phyloP scores from a whole-genome alignment of 2,888 invertebrate genomes.

The Balanococcus diminutus region DNA sequence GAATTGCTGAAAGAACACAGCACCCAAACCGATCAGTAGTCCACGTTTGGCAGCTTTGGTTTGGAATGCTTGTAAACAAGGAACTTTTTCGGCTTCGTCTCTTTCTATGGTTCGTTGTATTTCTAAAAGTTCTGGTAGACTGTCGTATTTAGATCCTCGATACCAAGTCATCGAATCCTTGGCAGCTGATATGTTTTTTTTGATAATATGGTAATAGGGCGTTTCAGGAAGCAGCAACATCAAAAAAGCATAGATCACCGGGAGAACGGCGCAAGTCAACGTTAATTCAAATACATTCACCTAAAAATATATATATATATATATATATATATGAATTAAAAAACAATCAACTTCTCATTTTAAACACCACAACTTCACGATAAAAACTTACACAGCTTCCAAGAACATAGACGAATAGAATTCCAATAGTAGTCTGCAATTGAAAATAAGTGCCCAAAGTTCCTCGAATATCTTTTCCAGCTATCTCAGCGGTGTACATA shows the following conservation, averaged over 20 bases:
- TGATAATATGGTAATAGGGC: conserved; percentile 74
- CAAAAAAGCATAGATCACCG: conserved; percentile 72
- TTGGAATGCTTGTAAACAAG: conserved; percentile 67
- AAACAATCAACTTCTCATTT: conserved; percentile 61
- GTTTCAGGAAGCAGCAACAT: conserved; percentile 89
- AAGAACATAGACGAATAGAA: conserved; percentile 75
- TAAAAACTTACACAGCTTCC: conserved; percentile 63
- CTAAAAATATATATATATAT: conserved; percentile 57
- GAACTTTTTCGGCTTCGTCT: conserved; percentile 65
- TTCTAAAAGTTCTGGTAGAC: conserved; percentile 69
- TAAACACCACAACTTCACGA: neutral
- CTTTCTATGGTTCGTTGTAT: conserved; percentile 65
- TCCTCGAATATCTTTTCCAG: conserved; percentile 82
- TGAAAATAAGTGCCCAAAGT: conserved; percentile 87
- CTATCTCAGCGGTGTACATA: conserved; percentile 84
- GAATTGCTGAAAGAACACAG: conserved; percentile 90
- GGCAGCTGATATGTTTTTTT: conserved; percentile 65
- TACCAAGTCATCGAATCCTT: conserved; percentile 72
- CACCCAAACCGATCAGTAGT: conserved; percentile 72
- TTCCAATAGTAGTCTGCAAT: conserved; percentile 82
- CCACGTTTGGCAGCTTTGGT: conserved; percentile 72
- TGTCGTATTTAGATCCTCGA: conserved; percentile 75
- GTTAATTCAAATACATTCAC: conserved; percentile 68
- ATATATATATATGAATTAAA: no score
- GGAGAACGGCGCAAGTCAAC: conserved; percentile 70